These are phyloP conservation scores for Eurystomus gularis DNA, from an alignment of 2,113 vertebrate species.

Conservation along the genomic window DNA sequence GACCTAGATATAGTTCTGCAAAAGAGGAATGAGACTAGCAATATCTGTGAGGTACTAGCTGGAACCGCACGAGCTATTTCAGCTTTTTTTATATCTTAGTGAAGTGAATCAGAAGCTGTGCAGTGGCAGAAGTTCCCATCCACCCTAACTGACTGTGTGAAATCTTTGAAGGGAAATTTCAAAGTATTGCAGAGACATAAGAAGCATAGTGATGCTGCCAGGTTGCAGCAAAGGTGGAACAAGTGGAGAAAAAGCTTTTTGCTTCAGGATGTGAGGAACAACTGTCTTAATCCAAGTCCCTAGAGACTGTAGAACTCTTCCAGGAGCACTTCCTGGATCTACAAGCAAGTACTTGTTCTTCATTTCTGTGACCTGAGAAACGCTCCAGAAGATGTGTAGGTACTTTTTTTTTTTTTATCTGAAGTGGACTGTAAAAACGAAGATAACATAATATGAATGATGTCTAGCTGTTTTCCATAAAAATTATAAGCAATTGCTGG, in stretches of 20 bases:
- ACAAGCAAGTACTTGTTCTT: neutral
- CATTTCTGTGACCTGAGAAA: neutral
- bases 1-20: neutral
- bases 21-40: neutral
- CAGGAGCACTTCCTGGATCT: neutral
- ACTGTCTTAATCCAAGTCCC: neutral
- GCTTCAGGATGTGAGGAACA: neutral
- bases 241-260: neutral
- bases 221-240: neutral
- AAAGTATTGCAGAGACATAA: neutral
- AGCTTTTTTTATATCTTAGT: neutral
- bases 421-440: neutral
- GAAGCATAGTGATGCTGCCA: neutral
- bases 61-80: rapidly evolving
- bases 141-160: neutral
- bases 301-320: neutral
- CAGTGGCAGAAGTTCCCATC: neutral
- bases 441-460: neutral
- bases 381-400: neutral
- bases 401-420: neutral
- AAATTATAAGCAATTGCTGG: neutral
- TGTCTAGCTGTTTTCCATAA: neutral
- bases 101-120: neutral
- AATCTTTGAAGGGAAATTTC: conserved; percentile 12
- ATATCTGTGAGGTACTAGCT: neutral